Percentiles rank a stretch among this genome's conserved stretches.
phyloP scores from a whole-genome alignment of 1,140 invertebrate genomes.

The Gonioctena quinquepunctata region DNA sequence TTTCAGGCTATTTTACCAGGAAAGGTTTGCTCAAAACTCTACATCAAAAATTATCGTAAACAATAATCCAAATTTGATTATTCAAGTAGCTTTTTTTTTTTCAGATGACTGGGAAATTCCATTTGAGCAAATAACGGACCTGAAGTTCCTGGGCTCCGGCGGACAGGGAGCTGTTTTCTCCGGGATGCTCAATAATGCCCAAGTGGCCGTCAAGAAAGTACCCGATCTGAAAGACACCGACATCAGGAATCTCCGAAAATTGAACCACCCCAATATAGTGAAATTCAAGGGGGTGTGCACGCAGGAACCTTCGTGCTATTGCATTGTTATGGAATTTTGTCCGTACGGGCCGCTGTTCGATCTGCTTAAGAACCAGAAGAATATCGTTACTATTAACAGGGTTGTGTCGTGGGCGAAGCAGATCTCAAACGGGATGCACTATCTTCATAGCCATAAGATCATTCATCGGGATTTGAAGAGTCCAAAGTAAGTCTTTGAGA shows the following conservation, averaged over 20 bases:
- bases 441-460: constrained; percentile 94
- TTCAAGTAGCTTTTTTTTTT: too few species aligned
- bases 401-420: constrained; percentile 93
- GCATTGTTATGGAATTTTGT: constrained; percentile 98
- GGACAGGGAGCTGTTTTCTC: constrained; percentile 96
- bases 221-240: constrained; percentile 92
- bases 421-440: constrained; percentile 95
- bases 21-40: too few species aligned
- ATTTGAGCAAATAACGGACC: constrained; percentile 88
- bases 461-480: constrained; percentile 97
- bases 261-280: constrained; percentile 97
- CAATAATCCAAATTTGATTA: too few species aligned
- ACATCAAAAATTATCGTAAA: too few species aligned
- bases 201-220: constrained; percentile 96
- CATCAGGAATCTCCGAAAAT: constrained; percentile 89
- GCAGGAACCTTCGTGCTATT: constrained; percentile 84
- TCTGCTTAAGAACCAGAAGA: constrained; percentile 75
- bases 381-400: constrained; percentile 78
- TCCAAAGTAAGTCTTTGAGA: constrained; percentile 80
- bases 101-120: constrained; percentile 92
- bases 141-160: constrained; percentile 92
- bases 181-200: constrained; percentile 80
- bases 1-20: too few species aligned
- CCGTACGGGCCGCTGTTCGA: constrained; percentile 93
- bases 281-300: constrained; percentile 83